phyloP scores from a whole-genome alignment of 37 sponge, comb jelly and placozoan genomes.

The Aphrocallistes beatrix region DNA sequence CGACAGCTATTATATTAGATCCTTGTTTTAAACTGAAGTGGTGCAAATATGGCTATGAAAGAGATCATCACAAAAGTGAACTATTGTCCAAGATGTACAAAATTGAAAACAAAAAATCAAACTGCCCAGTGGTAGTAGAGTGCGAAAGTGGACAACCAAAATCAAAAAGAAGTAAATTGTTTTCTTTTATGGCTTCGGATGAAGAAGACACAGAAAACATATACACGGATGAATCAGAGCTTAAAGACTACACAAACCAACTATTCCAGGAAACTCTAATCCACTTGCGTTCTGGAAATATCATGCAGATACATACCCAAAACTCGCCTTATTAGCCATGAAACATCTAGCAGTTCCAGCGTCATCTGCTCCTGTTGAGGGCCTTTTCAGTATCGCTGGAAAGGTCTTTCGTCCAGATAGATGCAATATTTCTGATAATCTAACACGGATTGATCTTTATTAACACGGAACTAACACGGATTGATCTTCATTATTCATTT shows the following conservation, averaged over 20 bases:
- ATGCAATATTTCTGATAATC: constrained; percentile 7
- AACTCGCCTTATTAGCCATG: constrained; percentile 10
- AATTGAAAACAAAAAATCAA: constrained; percentile 12
- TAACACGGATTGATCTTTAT: background rate
- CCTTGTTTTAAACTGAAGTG: constrained; percentile 33
- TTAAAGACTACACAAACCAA: constrained; percentile 13
- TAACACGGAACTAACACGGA: background rate
- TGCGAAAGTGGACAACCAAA: constrained; percentile 9
- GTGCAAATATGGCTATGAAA: constrained; percentile 20
- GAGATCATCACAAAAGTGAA: constrained; percentile 7
- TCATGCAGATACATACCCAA: constrained; percentile 20
- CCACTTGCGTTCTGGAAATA: constrained; percentile 19
- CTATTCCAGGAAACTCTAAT: constrained; percentile 19
- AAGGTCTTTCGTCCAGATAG: constrained; percentile 16
- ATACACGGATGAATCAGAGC: constrained; percentile 17
- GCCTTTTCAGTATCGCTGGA: constrained; percentile 17
- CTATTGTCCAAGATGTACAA: constrained; percentile 20
- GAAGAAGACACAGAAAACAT: constrained; percentile 19
- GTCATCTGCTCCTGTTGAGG: constrained; percentile 17
- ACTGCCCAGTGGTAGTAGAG: constrained; percentile 14
- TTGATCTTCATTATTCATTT: background rate
- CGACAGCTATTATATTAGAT: constrained; percentile 25
- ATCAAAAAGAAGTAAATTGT: constrained; percentile 14
- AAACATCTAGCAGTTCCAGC: constrained; percentile 19
- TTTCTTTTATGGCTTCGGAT: background rate